phyloP scores from a whole-genome alignment of 2,797 vertebrate genomes.

The Chaunax sp. region DNA sequence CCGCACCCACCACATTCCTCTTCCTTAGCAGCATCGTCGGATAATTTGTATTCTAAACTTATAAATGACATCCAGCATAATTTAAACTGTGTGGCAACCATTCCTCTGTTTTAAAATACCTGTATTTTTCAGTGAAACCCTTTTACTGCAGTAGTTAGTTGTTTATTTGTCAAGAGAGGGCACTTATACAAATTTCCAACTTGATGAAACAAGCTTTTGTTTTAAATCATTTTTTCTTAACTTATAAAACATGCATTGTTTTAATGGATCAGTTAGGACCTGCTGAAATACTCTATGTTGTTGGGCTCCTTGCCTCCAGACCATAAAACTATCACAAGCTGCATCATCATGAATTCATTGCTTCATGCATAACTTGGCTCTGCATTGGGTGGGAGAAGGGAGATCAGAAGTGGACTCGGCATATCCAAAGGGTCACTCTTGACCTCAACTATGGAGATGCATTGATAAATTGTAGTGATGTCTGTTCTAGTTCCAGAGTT shows the following conservation, averaged over 20 bases:
- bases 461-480: conserved; percentile 56
- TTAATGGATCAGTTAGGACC: conserved; percentile 77
- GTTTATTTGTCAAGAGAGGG: conserved; percentile 68
- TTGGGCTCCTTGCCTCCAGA: conserved; percentile 69
- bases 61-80: conserved; percentile 64
- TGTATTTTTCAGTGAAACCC: conserved; percentile 73
- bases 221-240: conserved; percentile 73
- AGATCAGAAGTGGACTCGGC: conserved; percentile 62
- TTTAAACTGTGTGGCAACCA: conserved; percentile 70
- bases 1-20: conserved; percentile 79
- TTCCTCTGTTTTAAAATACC: conserved; percentile 74
- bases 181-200: conserved; percentile 64
- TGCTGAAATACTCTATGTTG: conserved; percentile 76
- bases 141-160: conserved; percentile 71
- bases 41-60: conserved; percentile 68
- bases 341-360: conserved; percentile 56
- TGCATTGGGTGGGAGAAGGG: conserved; percentile 60
- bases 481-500: conserved; percentile 66
- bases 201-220: conserved; percentile 58
- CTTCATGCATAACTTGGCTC: conserved; percentile 64
- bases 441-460: conserved; percentile 67
- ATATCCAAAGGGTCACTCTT: conserved; percentile 71
- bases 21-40: conserved; percentile 64
- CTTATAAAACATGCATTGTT: conserved; percentile 75
- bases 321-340: conserved; percentile 61